Conservation (phyloP, 2,113 vertebrate species). For the Chaetorhynchus papuensis region DNA sequence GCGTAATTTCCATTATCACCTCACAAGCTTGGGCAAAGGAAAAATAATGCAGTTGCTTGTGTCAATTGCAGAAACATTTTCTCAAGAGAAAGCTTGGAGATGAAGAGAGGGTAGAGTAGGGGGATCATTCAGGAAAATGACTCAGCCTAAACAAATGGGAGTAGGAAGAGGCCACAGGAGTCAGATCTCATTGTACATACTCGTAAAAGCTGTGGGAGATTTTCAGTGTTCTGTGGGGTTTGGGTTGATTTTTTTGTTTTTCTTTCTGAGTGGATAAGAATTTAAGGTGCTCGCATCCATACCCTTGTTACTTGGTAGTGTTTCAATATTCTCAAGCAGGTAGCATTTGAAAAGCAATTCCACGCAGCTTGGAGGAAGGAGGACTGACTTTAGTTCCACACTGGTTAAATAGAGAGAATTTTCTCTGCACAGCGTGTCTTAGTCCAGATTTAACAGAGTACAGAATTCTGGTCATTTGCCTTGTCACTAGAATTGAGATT, state of each 20-base stretch:
- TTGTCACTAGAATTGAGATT: not conserved
- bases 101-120: not conserved
- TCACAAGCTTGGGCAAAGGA: not conserved
- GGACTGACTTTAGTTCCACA: not conserved
- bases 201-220: not conserved
- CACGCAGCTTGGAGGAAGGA: not conserved
- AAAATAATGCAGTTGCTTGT: not conserved
- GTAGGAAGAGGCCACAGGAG: not conserved
- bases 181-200: not conserved
- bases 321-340: not conserved
- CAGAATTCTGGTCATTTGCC: not conserved
- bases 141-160: not conserved
- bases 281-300: not conserved
- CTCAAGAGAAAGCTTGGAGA: not conserved
- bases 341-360: not conserved
- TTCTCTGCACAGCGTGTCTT: not conserved
- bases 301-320: not conserved
- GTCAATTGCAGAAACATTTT: not conserved
- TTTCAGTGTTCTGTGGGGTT: not conserved
- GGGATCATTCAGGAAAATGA: not conserved
- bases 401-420: not conserved
- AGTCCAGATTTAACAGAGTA: not conserved
- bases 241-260: not conserved
- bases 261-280: not conserved
- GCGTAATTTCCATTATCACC: not conserved